Percentiles rank a stretch among this genome's conserved stretches.
These are phyloP conservation scores for Scartelaos histophorus DNA, from an alignment of 2,113 vertebrate species.

Conservation along the genomic window DNA sequence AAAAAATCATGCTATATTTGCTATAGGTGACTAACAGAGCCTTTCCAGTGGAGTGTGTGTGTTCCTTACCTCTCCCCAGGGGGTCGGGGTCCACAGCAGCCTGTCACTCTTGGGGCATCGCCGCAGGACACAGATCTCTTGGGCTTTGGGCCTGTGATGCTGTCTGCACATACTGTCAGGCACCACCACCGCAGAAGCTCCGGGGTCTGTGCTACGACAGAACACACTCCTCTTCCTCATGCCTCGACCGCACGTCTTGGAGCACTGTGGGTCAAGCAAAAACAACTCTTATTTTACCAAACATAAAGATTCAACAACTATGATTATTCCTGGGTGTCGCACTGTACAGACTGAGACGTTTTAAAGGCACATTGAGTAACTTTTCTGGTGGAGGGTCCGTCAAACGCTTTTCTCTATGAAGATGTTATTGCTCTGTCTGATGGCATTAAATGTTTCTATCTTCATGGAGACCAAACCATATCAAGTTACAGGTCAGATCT, in stretches of 20 bases:
- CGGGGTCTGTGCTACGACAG: conserved; percentile 79
- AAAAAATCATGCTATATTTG: too few species aligned
- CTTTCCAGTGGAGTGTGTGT: not conserved
- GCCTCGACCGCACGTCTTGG: conserved; percentile 94
- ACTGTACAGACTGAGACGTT: too few species aligned
- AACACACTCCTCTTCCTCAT: conserved; percentile 84
- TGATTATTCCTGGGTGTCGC: too few species aligned
- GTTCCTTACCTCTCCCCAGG: conserved; percentile 89
- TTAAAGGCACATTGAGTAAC: too few species aligned
- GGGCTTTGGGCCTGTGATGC: conserved; percentile 79
- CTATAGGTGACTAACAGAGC: not conserved
- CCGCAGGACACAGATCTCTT: conserved; percentile 87
- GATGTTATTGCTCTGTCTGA: too few species aligned
- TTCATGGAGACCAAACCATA: too few species aligned
- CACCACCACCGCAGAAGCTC: conserved; percentile 69
- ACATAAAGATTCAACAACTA: too few species aligned
- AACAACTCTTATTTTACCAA: not conserved
- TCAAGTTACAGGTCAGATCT: too few species aligned
- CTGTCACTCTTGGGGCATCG: conserved; percentile 90
- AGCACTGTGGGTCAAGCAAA: conserved; percentile 79
- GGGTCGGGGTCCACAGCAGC: conserved; percentile 86
- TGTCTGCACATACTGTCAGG: conserved; percentile 83
- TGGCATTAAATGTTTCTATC: too few species aligned
- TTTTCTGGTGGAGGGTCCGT: too few species aligned
- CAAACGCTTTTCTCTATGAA: too few species aligned